phyloP scores from a whole-genome alignment of 2,797 vertebrate genomes.

The Spatula versicolor region DNA sequence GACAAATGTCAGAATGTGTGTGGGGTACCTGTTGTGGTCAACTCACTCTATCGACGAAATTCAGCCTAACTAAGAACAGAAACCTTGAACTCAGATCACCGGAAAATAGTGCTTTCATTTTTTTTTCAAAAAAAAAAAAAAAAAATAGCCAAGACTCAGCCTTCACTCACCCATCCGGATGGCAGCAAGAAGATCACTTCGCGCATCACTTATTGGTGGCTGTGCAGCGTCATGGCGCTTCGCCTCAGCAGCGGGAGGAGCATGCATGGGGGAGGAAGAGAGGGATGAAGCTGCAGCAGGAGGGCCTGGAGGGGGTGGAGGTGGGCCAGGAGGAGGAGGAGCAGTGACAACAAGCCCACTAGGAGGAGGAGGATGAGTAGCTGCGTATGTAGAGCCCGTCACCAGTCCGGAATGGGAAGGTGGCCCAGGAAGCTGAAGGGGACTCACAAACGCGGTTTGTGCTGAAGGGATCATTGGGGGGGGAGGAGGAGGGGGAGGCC shows the following conservation, averaged over 20 bases:
- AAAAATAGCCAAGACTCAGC: fast-evolving
- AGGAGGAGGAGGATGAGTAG: conserved; percentile 79
- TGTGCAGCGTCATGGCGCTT: conserved; percentile 76
- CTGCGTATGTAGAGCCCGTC: conserved; percentile 76
- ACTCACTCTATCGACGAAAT: background rate
- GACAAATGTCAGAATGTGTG: background rate
- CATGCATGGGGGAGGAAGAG: conserved; percentile 84
- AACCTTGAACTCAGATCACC: background rate
- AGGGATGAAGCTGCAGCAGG: conserved; percentile 82
- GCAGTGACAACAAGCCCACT: conserved; percentile 81
- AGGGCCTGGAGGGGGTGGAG: conserved; percentile 84
- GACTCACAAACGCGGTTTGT: conserved; percentile 93
- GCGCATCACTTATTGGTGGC: conserved; percentile 84
- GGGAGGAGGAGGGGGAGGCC: conserved; percentile 79
- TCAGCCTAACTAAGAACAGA: background rate
- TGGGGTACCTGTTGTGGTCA: background rate
- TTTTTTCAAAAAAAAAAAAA: background rate
- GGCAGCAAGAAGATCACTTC: conserved; percentile 95
- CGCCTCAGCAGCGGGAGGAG: conserved; percentile 63
- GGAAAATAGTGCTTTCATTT: background rate
- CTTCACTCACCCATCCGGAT: conserved; percentile 92
- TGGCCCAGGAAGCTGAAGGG: conserved; percentile 86
- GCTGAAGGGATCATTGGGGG: conserved; percentile 91
- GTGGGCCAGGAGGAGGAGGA: conserved; percentile 90
- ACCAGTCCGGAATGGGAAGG: conserved; percentile 80